Evolutionary conservation across 1,140 invertebrate genomes (phyloP), one percentile per base, ranked within the genome.

Genomic region (Dinoponera quadriceps): DNA sequence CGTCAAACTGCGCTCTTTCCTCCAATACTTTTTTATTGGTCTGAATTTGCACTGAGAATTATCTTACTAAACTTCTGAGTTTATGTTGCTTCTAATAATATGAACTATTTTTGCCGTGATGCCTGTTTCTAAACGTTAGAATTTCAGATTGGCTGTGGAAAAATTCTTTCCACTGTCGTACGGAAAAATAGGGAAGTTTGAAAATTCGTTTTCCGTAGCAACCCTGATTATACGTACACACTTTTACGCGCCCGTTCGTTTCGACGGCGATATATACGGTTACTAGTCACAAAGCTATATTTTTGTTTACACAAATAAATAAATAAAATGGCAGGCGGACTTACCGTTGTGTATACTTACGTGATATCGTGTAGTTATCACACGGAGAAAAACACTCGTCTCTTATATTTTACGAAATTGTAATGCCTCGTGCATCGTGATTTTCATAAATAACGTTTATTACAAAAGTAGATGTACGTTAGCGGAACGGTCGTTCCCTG

Each of bases 361-460:
- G 54, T 57, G 54, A 73, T 62, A 25, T 73, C 11, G 13, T 25
- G 38, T 54, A n/a, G n/a, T n/a, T n/a, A 48, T 72, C 22, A 55
- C 20, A 83, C 51, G 22, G 0, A 44, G 48, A 38, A 1, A 48
- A 80, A 33, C 11, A 69, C 14, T 78, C 65, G 78, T 72, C 54
- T 72, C n/a, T 59, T 55, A 18, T 38, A n/a, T 62, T 27, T 55
- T 74, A 20, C 63, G 1, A 51, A 57, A 16, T 29, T 72, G 29
- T 68, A 62, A 65, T 66, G 27, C 29, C 27, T 20, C 38, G 3
- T 82, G 18, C 11, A 74, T 44, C 65, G 83, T 86, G 55, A 88
- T 91, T 55, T 55, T 78, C 90, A 93, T 91, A 93, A 92, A 92
- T 92, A 93, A 90, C 85, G 59, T 92, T 90, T 90, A 92, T 93